Conservation (phyloP, 2,888 invertebrate species). For the Acanthococcus lagerstroemiae region DNA sequence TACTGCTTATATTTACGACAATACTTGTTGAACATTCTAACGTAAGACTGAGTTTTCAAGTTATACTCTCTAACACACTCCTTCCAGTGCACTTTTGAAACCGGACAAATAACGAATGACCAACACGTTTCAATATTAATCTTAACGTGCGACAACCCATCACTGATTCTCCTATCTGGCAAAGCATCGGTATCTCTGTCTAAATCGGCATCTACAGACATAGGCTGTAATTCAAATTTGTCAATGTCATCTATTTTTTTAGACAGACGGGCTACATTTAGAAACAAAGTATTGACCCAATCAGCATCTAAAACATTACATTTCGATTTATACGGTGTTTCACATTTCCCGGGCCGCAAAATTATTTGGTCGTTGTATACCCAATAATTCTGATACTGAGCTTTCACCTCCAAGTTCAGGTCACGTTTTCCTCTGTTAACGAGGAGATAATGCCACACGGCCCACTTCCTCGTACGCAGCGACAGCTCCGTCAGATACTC, state of each 20-base stretch:
- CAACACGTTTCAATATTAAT: background rate
- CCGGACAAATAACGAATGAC: background rate
- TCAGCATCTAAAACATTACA: background rate
- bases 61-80: background rate
- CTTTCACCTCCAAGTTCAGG: background rate
- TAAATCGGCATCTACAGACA: too few relatives aligned
- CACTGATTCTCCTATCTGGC: too few relatives aligned
- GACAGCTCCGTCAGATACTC: background rate
- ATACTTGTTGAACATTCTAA: background rate
- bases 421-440: background rate
- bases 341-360: background rate
- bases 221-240: background rate
- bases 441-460: background rate
- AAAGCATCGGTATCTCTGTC: too few relatives aligned
- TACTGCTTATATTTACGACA: background rate
- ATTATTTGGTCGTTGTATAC: background rate
- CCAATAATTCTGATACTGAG: background rate
- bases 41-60: background rate
- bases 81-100: background rate
- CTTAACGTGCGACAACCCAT: background rate
- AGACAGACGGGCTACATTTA: background rate
- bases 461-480: background rate
- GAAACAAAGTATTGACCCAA: background rate
- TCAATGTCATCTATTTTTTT: background rate
- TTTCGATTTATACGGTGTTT: background rate